Percentiles rank a stretch among this genome's conserved stretches.
These are phyloP conservation scores for Furnarius figulus DNA, from an alignment of 2,113 vertebrate genomes.

Conservation along the genomic window DNA sequence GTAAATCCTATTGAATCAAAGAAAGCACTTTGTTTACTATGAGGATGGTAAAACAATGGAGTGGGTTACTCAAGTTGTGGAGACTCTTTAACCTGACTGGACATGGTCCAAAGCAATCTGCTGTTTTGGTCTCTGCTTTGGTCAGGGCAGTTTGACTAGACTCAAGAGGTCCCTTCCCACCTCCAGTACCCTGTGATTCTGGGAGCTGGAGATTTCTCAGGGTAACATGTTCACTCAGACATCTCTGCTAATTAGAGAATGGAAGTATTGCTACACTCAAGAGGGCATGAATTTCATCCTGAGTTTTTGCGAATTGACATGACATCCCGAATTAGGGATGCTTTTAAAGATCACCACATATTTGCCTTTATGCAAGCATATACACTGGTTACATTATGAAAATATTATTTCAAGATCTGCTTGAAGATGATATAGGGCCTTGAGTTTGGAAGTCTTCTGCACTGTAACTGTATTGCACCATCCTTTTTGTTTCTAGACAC, in stretches of 20 bases:
- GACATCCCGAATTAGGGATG: not conserved
- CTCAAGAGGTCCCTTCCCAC: not conserved
- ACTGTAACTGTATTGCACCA: not conserved
- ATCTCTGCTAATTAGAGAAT: not conserved
- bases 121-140: not conserved
- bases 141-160: not conserved
- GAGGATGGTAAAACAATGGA: not conserved
- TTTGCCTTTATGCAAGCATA: not conserved
- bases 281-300: not conserved
- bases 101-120: not conserved
- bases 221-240: not conserved
- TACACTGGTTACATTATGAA: not conserved
- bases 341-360: not conserved
- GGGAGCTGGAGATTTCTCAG: not conserved
- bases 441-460: not conserved
- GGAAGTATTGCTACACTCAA: not conserved
- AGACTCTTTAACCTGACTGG: not conserved
- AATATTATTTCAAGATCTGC: not conserved
- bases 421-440: not conserved
- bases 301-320: not conserved
- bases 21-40: not conserved
- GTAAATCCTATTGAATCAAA: not conserved
- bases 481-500: not conserved
- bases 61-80: not conserved
- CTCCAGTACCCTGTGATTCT: not conserved